Conservation (phyloP, 2,113 vertebrate genomes). For the Uria lomvia region DNA sequence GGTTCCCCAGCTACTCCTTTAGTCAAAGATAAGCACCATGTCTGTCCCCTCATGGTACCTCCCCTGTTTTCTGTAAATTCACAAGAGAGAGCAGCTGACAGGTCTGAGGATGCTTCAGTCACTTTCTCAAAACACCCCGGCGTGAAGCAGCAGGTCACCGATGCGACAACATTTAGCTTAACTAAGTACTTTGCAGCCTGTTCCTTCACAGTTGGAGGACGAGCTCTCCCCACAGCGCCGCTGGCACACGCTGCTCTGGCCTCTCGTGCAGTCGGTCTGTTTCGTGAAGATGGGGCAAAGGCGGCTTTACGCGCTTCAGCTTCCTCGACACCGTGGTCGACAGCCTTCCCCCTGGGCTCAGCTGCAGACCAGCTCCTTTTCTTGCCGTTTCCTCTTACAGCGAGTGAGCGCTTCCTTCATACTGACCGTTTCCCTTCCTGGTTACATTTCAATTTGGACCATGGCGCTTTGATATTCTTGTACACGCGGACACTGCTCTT, state of each 20-base stretch:
- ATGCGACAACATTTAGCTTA: not conserved
- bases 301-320: not conserved
- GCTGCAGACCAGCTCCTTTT: not conserved
- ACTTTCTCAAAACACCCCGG: not conserved
- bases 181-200: not conserved
- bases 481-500: not conserved
- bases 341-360: not conserved
- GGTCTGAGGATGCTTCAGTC: not conserved
- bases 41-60: fast-evolving
- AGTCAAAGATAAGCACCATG: not conserved
- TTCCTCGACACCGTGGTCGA: not conserved
- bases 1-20: slow-evolving; percentile 6
- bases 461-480: fast-evolving
- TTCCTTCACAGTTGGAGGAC: not conserved
- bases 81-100: not conserved
- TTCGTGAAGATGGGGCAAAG: fast-evolving
- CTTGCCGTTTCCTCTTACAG: not conserved
- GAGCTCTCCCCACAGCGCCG: fast-evolving
- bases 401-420: not conserved
- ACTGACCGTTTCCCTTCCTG: not conserved
- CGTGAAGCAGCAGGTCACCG: not conserved
- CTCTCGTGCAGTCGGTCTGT: fast-evolving
- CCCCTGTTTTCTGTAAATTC: not conserved
- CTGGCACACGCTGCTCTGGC: not conserved
- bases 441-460: not conserved